phyloP scores from a whole-genome alignment of 2,888 invertebrate species.

The Orgyia antiqua region DNA sequence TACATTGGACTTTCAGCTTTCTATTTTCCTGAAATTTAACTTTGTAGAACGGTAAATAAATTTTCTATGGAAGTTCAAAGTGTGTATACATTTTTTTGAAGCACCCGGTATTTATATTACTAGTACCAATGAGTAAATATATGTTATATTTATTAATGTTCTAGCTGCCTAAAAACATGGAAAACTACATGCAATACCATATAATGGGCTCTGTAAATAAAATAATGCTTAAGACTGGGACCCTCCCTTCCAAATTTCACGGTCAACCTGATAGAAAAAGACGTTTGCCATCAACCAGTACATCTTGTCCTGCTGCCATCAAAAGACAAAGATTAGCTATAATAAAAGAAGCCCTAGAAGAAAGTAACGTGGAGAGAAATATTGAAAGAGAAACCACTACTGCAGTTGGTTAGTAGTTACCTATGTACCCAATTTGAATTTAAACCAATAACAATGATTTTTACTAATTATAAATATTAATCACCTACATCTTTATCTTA shows the following conservation, averaged over 20 bases:
- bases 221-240: constrained; percentile 31
- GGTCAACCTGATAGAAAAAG: constrained; percentile 28
- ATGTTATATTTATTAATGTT: constrained; percentile 8
- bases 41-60: no score
- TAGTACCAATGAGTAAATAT: neutral
- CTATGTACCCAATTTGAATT: neutral
- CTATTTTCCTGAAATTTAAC: no score
- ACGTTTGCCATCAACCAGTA: neutral
- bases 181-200: constrained; percentile 31
- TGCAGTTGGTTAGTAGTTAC: neutral
- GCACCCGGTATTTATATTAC: no score
- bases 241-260: constrained; percentile 27
- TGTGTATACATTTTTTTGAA: no score
- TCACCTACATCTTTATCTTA: neutral
- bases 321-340: constrained; percentile 1
- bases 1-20: no score
- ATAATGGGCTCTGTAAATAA: constrained; percentile 33
- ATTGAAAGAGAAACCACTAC: neutral
- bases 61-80: no score
- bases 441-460: neutral
- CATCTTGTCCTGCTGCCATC: neutral
- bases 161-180: constrained; percentile 34
- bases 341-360: constrained; percentile 1
- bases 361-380: neutral
- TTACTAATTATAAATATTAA: neutral